A percentile compares a stretch with the other conserved stretches of the same genome.
Conservation (phyloP, 2,888 invertebrate genomes). For the Drosophila mettleri region DNA sequence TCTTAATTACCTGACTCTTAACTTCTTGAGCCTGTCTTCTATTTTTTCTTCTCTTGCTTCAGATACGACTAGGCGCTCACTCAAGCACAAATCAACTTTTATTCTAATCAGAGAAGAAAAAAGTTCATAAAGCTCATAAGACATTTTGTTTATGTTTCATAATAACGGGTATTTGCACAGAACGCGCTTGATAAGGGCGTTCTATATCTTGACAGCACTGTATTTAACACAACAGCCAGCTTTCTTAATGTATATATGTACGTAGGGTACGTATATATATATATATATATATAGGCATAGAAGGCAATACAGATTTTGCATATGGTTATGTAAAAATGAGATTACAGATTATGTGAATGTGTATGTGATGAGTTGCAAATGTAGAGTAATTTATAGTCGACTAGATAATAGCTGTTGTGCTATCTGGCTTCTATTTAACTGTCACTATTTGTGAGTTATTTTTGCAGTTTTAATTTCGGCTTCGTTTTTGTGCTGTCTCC, state of each 20-base stretch:
- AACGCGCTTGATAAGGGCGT: slow-evolving; percentile 45
- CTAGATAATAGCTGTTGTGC: background rate
- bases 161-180: slow-evolving; percentile 59
- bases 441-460: slow-evolving; percentile 1
- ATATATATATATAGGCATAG: background rate
- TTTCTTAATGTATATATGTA: background rate
- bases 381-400: slow-evolving; percentile 2
- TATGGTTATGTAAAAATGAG: background rate
- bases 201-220: slow-evolving; percentile 62
- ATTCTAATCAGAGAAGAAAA: slow-evolving; percentile 36
- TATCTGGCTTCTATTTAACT: background rate
- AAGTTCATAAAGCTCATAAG: slow-evolving; percentile 50
- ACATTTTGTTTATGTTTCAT: slow-evolving; percentile 64
- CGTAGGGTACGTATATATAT: no score
- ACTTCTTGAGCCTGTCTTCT: slow-evolving; percentile 55
- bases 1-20: slow-evolving; percentile 41
- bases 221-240: slow-evolving; percentile 12
- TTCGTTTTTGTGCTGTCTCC: slow-evolving; percentile 6
- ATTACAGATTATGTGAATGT: background rate
- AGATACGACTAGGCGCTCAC: background rate
- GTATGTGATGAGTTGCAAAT: background rate
- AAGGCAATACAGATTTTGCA: background rate
- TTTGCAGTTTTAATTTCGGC: background rate
- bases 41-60: background rate
- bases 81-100: slow-evolving; percentile 15